Evolutionary conservation across 2,113 vertebrate genomes (phyloP).

Genomic region (Sisor rabdophorus): DNA sequence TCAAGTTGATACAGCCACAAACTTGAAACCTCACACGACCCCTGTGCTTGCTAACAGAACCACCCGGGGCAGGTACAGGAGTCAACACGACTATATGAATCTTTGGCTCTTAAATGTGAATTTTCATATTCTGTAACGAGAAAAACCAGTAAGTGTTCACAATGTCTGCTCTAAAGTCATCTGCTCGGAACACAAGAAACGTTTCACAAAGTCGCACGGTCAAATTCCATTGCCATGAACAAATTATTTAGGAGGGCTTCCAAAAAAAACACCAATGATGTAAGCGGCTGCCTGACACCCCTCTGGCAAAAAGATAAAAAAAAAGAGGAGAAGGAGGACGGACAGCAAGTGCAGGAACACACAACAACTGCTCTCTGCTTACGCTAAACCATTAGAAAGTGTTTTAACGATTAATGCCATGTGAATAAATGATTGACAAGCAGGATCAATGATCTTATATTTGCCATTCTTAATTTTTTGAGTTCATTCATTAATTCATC

Average conservation of each 20-base stretch:
- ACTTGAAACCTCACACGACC: slow-evolving; percentile 5
- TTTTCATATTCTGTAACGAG: not conserved
- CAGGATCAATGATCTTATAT: not conserved
- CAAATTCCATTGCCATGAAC: slow-evolving; percentile 60
- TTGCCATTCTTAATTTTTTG: no score
- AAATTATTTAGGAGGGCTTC: slow-evolving; percentile 73
- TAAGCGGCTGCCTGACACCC: slow-evolving; percentile 66
- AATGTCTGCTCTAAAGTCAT: not conserved
- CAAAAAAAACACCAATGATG: slow-evolving; percentile 67
- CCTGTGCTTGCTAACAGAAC: slow-evolving; percentile 11
- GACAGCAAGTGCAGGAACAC: slow-evolving; percentile 22
- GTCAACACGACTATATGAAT: not conserved
- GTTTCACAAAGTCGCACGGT: slow-evolving; percentile 56
- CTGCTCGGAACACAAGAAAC: slow-evolving; percentile 57
- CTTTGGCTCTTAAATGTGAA: not conserved
- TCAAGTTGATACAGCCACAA: not conserved
- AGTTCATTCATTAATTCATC: no score
- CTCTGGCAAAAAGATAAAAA: slow-evolving; percentile 50
- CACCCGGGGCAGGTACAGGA: slow-evolving; percentile 18
- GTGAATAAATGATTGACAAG: not conserved
- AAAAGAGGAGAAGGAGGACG: no score
- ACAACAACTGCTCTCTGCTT: slow-evolving; percentile 7
- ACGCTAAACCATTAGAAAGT: not conserved
- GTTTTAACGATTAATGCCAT: not conserved
- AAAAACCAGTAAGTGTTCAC: not conserved